Conservation (phyloP, 2,888 invertebrate genomes). For the Argyra leucocephala region DNA sequence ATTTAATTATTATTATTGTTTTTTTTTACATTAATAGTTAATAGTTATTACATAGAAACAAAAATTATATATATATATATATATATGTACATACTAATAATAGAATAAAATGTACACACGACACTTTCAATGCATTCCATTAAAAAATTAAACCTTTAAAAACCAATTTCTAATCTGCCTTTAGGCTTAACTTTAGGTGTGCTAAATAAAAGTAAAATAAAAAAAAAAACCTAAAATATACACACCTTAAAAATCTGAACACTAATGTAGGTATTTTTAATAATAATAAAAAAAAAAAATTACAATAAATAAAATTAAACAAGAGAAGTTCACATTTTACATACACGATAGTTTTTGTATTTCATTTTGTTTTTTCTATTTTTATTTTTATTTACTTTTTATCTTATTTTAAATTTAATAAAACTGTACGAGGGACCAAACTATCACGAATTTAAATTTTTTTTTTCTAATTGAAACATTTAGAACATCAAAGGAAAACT, state of each 20-base stretch:
- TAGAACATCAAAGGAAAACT: neutral
- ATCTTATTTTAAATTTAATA: neutral
- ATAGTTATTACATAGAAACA: too few relatives aligned
- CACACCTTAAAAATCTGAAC: neutral
- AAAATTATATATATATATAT: too few relatives aligned
- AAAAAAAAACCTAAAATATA: neutral
- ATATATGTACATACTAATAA: too few relatives aligned
- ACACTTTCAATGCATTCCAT: too few relatives aligned
- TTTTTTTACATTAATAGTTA: too few relatives aligned
- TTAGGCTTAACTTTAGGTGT: slow-evolving; percentile 3
- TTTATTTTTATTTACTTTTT: neutral
- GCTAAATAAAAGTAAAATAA: neutral
- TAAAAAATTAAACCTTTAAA: neutral
- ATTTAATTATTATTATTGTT: too few relatives aligned
- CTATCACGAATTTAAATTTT: neutral
- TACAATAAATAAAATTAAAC: neutral
- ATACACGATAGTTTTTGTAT: too few relatives aligned
- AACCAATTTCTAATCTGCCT: slow-evolving; percentile 2
- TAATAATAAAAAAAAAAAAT: neutral
- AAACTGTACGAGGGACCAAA: neutral
- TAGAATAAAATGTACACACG: too few relatives aligned
- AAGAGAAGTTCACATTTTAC: neutral
- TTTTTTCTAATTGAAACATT: slow-evolving; percentile 2
- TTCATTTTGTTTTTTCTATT: neutral
- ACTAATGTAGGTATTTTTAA: neutral